These are phyloP conservation scores for Linurgus olivaceus DNA, from an alignment of 2,797 vertebrate genomes.

Conservation along the genomic window DNA sequence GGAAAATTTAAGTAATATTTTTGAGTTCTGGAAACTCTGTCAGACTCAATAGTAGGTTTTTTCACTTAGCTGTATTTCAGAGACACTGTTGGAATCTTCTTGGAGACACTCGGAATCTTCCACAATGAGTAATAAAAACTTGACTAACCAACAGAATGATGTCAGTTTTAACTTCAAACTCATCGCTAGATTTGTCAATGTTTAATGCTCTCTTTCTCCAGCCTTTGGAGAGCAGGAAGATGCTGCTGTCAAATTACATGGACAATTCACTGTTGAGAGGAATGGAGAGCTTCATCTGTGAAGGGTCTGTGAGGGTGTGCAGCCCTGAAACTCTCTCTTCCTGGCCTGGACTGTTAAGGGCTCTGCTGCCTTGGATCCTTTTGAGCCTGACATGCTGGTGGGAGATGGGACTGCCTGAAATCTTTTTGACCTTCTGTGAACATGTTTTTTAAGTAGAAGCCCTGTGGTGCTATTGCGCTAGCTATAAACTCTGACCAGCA, in stretches of 20 bases:
- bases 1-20: background rate
- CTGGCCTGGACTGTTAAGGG: background rate
- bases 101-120: background rate
- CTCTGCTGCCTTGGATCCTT: background rate
- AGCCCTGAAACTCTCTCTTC: background rate
- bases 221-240: background rate
- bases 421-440: background rate
- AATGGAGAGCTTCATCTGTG: background rate
- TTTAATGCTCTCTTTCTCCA: background rate
- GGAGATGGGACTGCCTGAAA: background rate
- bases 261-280: accelerated
- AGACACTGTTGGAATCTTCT: background rate
- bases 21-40: background rate
- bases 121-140: background rate
- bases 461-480: background rate
- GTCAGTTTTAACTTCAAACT: background rate
- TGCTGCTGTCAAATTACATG: background rate
- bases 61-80: background rate
- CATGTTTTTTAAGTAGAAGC: accelerated
- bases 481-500: background rate
- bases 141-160: background rate
- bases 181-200: background rate
- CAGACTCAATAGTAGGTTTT: background rate
- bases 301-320: background rate
- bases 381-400: background rate